Conservation (phyloP, 2,888 invertebrate species). For the Seladonia tumulorum region DNA sequence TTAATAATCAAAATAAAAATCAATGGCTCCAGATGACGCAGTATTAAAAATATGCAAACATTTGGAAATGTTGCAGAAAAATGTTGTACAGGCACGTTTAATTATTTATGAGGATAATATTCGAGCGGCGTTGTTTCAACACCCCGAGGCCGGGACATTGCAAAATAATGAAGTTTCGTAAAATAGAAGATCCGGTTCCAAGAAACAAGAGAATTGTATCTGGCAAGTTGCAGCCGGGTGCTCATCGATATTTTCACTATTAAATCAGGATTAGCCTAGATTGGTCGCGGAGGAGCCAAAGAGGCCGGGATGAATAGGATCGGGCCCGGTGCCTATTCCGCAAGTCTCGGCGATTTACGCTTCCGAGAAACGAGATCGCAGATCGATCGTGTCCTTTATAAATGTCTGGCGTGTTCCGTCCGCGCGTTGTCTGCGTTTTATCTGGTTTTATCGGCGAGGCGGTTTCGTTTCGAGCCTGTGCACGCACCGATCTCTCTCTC, state of each 20-base stretch:
- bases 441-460: conserved; percentile 34
- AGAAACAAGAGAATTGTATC: not conserved
- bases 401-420: conserved; percentile 42
- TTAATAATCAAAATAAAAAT: no score
- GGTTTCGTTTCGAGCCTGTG: not conserved
- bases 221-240: not conserved
- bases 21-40: no score
- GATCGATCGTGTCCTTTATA: conserved; percentile 51
- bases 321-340: not conserved
- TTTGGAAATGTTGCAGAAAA: no score
- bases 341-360: conserved; percentile 10
- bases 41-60: no score
- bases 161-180: not conserved
- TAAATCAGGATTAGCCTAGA: not conserved
- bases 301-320: not conserved
- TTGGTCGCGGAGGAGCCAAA: not conserved
- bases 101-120: no score
- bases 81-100: no score
- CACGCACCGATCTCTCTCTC: conserved; percentile 9
- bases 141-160: not conserved
- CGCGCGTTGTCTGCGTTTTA: conserved; percentile 47
- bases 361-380: conserved; percentile 49
- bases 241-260: conserved; percentile 4
- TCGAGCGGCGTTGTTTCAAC: not conserved
- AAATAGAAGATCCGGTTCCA: not conserved